These are phyloP conservation scores for Lampris incognitus DNA, from an alignment of 2,113 vertebrate species.

Conservation along the genomic window DNA sequence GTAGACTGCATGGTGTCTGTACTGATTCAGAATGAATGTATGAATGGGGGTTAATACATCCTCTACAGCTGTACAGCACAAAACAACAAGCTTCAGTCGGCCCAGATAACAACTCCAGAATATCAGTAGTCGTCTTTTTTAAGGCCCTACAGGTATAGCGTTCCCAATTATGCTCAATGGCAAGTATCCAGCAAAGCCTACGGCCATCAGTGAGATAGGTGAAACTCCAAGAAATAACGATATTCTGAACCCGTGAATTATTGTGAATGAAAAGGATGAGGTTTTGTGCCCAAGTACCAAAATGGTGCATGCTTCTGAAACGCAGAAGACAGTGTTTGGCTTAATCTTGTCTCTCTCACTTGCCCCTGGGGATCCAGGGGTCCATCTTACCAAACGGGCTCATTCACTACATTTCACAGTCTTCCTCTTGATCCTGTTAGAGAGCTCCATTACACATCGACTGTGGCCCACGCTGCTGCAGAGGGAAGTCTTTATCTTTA, in stretches of 20 bases:
- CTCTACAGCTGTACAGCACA: no score
- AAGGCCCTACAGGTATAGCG: background rate
- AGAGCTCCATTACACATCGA: slow-evolving; percentile 70
- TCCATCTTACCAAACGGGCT: slow-evolving; percentile 52
- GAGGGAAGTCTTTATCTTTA: slow-evolving; percentile 25
- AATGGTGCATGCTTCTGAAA: slow-evolving; percentile 24
- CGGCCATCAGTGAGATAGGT: background rate
- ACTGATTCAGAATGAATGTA: no score
- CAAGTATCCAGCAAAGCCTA: slow-evolving; percentile 3
- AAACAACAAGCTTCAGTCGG: no score
- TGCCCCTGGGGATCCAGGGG: slow-evolving; percentile 61
- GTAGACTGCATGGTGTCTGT: no score
- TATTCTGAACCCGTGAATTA: no score
- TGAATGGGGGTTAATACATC: no score
- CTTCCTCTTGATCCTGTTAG: slow-evolving; percentile 74
- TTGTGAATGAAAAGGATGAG: background rate
- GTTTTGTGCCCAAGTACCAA: slow-evolving; percentile 32
- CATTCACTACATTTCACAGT: slow-evolving; percentile 77
- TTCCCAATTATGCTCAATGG: slow-evolving; percentile 1
- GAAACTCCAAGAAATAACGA: no score
- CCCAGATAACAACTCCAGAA: background rate
- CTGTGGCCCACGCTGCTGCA: slow-evolving; percentile 49
- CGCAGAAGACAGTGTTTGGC: slow-evolving; percentile 24
- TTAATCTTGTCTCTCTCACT: slow-evolving; percentile 67
- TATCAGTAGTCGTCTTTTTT: background rate